phyloP scores from a whole-genome alignment of 2,113 vertebrate genomes.

The Macrotus californicus region DNA sequence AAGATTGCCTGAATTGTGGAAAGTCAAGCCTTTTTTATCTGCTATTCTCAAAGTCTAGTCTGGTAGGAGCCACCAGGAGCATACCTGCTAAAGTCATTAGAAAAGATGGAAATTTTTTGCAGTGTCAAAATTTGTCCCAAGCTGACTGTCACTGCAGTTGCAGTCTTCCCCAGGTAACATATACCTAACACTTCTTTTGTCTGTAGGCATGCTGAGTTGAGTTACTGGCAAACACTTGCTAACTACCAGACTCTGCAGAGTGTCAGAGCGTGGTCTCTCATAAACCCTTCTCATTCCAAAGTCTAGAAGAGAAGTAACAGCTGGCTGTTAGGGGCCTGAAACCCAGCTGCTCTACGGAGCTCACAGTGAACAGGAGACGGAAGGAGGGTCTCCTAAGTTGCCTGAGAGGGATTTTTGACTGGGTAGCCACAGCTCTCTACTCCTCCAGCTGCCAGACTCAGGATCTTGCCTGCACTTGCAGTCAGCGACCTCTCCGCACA shows the following conservation, averaged over 20 bases:
- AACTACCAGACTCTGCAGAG: neutral
- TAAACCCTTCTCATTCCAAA: neutral
- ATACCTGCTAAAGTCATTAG: neutral
- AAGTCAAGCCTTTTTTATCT: neutral
- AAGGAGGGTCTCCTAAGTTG: neutral
- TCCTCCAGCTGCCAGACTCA: rapidly evolving
- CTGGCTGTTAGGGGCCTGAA: neutral
- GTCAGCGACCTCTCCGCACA: neutral
- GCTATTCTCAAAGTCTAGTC: neutral
- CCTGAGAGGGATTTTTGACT: neutral
- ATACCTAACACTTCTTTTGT: neutral
- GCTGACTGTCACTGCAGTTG: neutral
- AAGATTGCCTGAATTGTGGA: neutral
- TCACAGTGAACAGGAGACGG: neutral
- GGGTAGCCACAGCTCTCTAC: neutral
- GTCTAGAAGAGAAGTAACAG: neutral
- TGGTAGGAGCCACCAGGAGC: neutral
- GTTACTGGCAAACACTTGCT: neutral
- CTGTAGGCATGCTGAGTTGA: neutral
- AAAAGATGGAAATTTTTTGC: neutral
- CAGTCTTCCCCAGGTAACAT: neutral
- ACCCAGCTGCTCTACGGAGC: neutral
- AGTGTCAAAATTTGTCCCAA: neutral
- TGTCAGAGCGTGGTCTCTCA: neutral
- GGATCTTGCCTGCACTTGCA: neutral